phyloP scores from a whole-genome alignment of 1,140 invertebrate species.

The Drosophila insularis region DNA sequence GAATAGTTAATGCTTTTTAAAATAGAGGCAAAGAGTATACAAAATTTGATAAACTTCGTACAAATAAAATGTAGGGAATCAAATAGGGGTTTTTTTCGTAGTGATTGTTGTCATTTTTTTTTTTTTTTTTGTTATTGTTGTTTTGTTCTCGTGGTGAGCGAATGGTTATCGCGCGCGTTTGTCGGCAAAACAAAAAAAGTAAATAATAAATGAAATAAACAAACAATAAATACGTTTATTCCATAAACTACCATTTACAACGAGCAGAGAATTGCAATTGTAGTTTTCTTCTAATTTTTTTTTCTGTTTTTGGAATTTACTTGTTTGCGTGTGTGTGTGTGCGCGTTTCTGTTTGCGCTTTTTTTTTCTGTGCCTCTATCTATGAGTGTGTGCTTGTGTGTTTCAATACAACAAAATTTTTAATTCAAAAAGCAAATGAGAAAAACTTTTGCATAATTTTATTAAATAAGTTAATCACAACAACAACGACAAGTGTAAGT shows the following conservation, averaged over 20 bases:
- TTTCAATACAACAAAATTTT: conserved; percentile 62
- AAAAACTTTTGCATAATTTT: conserved; percentile 43
- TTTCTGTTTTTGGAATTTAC: conserved; percentile 19
- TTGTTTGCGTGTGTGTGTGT: conserved; percentile 12
- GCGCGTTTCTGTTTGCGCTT: conserved; percentile 18
- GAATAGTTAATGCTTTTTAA: too few species aligned
- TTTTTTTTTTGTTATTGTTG: conserved; percentile 23
- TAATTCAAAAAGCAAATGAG: conserved; percentile 33
- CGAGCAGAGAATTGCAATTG: conserved; percentile 8
- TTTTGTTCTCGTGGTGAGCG: conserved; percentile 16
- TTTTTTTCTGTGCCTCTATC: neutral
- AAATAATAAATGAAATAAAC: neutral
- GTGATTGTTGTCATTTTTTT: neutral
- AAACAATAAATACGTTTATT: neutral
- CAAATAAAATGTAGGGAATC: too few species aligned
- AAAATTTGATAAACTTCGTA: too few species aligned
- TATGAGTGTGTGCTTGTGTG: conserved; percentile 38
- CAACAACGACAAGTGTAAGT: conserved; percentile 58
- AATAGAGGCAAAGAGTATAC: too few species aligned
- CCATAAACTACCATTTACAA: neutral
- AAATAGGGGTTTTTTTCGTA: neutral
- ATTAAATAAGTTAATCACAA: conserved; percentile 8
- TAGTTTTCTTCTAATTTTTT: conserved; percentile 31
- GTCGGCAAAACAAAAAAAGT: conserved; percentile 5
- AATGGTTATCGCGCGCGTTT: neutral